Conservation (phyloP, 2,797 vertebrate genomes). For the Pterois miles region DNA sequence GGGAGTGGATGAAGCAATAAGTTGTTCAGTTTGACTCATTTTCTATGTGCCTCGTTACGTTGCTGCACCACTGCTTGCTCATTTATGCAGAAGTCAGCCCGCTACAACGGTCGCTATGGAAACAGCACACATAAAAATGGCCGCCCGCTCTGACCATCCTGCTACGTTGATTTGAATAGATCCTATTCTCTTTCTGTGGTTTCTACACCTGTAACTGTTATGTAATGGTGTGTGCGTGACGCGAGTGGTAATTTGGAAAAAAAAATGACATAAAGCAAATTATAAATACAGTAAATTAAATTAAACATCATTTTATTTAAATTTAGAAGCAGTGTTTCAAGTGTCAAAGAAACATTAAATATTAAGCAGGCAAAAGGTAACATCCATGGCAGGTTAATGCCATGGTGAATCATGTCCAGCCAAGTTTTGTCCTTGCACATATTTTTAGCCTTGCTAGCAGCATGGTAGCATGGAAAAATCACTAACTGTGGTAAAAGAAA, state of each 20-base stretch:
- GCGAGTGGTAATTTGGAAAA: background rate
- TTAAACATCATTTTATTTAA: too few relatives aligned
- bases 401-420: background rate
- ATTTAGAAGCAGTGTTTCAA: background rate
- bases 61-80: too few relatives aligned
- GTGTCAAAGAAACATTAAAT: background rate
- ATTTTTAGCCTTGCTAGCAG: too few relatives aligned
- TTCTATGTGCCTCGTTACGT: too few relatives aligned
- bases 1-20: too few relatives aligned
- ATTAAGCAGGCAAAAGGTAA: background rate
- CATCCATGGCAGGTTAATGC: background rate
- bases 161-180: too few relatives aligned
- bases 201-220: background rate
- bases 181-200: too few relatives aligned
- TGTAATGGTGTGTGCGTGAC: background rate
- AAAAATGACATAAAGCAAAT: background rate
- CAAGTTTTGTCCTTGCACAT: background rate
- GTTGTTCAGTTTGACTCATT: too few relatives aligned
- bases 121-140: too few relatives aligned
- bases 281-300: background rate
- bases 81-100: too few relatives aligned
- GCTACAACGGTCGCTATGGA: too few relatives aligned
- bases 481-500: slow-evolving; percentile 33
- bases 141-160: too few relatives aligned
- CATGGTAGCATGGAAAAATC: slow-evolving; percentile 3